Percentiles rank a stretch among this genome's conserved stretches.
Evolutionary conservation across 2,888 invertebrate genomes (phyloP).

Genomic region (Andrena camellia): DNA sequence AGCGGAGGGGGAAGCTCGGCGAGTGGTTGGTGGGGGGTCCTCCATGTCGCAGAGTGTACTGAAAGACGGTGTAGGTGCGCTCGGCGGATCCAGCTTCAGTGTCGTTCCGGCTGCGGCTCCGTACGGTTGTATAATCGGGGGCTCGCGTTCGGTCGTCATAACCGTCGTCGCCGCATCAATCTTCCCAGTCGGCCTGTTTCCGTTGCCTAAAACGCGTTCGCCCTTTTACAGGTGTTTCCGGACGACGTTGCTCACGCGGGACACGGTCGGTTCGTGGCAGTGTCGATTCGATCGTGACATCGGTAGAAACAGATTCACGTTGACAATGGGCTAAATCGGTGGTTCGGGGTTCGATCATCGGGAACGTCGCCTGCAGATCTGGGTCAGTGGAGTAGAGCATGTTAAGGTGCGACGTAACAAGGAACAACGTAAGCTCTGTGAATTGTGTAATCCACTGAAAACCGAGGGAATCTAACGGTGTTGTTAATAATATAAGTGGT

Average conservation of each 20-base stretch:
- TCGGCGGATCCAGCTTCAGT: constrained; percentile 79
- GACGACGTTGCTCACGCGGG: background rate
- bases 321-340: constrained; percentile 66
- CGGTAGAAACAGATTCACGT: background rate
- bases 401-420: background rate
- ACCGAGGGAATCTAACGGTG: constrained; percentile 21
- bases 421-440: constrained; percentile 6
- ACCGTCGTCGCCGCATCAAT: constrained; percentile 12
- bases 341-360: background rate
- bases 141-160: constrained; percentile 16
- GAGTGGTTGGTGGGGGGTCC: constrained; percentile 62
- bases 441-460: constrained; percentile 11
- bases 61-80: constrained; percentile 80
- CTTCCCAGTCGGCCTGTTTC: constrained; percentile 13
- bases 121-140: constrained; percentile 68
- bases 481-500: constrained; percentile 22
- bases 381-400: background rate
- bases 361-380: background rate
- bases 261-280: background rate
- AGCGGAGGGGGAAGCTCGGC: constrained; percentile 38
- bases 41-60: constrained; percentile 75
- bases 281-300: background rate
- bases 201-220: background rate
- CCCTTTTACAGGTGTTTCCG: background rate
- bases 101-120: constrained; percentile 81